Conservation (phyloP, 2,113 vertebrate genomes). For the Lonchura striata region DNA sequence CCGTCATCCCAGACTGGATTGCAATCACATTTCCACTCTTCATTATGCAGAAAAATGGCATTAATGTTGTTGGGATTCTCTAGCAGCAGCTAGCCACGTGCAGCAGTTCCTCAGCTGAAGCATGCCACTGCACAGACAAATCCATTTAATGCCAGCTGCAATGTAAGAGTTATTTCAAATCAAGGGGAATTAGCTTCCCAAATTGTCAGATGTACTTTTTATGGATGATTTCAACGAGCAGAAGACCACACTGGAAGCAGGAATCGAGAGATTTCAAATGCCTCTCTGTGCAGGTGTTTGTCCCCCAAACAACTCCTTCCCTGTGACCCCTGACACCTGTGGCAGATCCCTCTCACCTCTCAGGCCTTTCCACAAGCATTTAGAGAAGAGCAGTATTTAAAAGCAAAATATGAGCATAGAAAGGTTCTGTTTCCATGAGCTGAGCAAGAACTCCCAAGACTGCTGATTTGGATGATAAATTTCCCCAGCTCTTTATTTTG, state of each 20-base stretch:
- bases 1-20: neutral
- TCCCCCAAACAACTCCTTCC: fast-evolving
- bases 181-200: neutral
- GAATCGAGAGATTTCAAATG: neutral
- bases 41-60: neutral
- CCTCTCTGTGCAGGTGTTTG: fast-evolving
- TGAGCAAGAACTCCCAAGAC: neutral
- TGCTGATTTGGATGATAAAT: neutral
- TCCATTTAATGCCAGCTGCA: neutral
- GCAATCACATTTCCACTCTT: conserved; percentile 19
- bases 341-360: neutral
- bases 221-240: neutral
- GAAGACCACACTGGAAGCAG: neutral
- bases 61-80: neutral
- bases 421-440: neutral
- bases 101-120: neutral
- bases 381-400: neutral
- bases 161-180: neutral
- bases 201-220: neutral
- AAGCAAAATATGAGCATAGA: neutral
- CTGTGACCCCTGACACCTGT: neutral
- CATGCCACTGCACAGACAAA: neutral
- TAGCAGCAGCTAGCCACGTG: neutral
- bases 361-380: neutral
- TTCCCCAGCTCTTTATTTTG: neutral